Conservation (phyloP, 2,113 vertebrate species). For the Pteronura brasiliensis region DNA sequence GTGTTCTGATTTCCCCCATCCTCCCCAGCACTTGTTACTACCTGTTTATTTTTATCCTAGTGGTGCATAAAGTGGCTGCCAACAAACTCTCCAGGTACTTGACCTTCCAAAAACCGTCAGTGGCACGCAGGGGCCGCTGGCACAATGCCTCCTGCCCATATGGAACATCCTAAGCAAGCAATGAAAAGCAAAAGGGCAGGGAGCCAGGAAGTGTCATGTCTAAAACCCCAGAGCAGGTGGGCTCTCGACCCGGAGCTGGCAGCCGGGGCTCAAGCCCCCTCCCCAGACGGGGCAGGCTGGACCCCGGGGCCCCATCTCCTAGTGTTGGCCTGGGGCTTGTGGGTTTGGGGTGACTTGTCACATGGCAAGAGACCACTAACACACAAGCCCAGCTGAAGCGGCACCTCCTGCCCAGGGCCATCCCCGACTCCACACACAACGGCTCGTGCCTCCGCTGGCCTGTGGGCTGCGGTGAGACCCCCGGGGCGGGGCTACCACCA, state of each 20-base stretch:
- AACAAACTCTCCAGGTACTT: neutral
- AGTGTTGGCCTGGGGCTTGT: rapidly evolving
- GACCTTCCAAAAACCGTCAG: neutral
- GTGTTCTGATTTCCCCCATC: too few relatives aligned
- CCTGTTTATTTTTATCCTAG: neutral
- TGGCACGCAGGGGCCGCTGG: rapidly evolving
- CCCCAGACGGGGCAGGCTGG: rapidly evolving
- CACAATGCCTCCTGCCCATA: neutral
- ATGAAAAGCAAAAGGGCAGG: neutral
- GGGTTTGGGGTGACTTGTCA: too few relatives aligned
- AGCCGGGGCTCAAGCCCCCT: rapidly evolving
- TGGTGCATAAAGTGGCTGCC: neutral
- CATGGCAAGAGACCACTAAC: neutral
- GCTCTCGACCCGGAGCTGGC: too few relatives aligned
- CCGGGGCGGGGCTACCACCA: too few relatives aligned
- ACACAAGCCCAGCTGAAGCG: neutral
- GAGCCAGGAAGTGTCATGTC: rapidly evolving
- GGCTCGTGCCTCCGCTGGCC: neutral
- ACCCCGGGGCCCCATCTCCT: neutral
- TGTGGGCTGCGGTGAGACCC: neutral
- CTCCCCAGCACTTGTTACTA: neutral
- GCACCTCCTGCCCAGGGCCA: neutral
- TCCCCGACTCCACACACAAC: neutral
- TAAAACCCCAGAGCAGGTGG: neutral
- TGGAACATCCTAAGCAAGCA: neutral